Evolutionary conservation across 2,888 invertebrate species (phyloP).

Genomic region (Vanessa cardui): DNA sequence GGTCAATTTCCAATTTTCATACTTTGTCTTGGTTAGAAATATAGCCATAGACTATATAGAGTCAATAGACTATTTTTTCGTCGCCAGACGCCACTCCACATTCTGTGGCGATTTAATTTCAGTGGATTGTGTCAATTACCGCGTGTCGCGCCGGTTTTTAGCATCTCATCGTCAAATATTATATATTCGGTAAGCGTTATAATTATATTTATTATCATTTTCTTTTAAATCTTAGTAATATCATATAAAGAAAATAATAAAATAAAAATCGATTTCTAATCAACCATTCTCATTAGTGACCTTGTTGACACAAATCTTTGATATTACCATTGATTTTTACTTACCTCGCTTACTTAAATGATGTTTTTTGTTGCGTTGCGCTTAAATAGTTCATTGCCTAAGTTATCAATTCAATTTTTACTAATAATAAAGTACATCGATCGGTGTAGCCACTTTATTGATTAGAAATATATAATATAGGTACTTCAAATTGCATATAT

Average conservation of each 20-base stretch:
- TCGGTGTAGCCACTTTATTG: neutral
- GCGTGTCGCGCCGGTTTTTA: slow-evolving; percentile 61
- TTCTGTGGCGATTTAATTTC: slow-evolving; percentile 24
- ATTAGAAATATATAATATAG: no score
- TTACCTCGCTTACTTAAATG: neutral
- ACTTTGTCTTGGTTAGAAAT: no score
- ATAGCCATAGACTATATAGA: neutral
- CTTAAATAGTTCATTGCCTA: neutral
- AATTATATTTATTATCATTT: neutral
- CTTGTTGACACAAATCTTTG: slow-evolving; percentile 14
- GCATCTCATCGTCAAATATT: slow-evolving; percentile 47
- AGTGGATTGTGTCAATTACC: slow-evolving; percentile 46
- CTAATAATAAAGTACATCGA: neutral
- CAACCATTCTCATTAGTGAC: slow-evolving; percentile 6
- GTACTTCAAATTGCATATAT: no score
- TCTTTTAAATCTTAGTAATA: neutral
- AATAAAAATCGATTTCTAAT: neutral
- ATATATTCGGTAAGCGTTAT: slow-evolving; percentile 52
- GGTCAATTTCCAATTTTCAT: no score
- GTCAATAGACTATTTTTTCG: neutral
- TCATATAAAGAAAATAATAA: neutral
- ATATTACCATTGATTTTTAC: slow-evolving; percentile 20
- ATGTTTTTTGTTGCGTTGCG: slow-evolving; percentile 19
- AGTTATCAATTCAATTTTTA: neutral
- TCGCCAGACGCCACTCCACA: neutral